These are phyloP conservation scores for Orchesella flavescens DNA, from an alignment of 2,888 invertebrate genomes.

Conservation along the genomic window DNA sequence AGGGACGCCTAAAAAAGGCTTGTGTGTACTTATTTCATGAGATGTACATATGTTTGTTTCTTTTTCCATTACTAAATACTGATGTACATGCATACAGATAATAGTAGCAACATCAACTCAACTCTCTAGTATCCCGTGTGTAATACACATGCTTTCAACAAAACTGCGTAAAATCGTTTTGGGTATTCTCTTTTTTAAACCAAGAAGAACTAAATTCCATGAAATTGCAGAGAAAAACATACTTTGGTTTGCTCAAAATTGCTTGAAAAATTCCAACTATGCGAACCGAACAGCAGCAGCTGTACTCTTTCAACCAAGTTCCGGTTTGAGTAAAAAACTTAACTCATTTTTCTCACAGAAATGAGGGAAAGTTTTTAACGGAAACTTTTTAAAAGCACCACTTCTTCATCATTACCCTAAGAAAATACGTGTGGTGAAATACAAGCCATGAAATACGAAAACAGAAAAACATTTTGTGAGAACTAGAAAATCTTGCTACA, in stretches of 20 bases:
- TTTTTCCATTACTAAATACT: background rate
- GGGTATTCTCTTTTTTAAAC: background rate
- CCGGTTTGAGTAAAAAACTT: background rate
- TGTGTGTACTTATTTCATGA: background rate
- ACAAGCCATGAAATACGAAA: no score
- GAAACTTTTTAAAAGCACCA: background rate
- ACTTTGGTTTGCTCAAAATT: background rate
- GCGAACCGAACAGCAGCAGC: conserved; percentile 18
- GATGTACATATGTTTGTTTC: conserved; percentile 7
- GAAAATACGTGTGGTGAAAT: background rate
- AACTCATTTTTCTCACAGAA: conserved; percentile 5
- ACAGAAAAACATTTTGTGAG: no score
- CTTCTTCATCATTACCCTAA: no score
- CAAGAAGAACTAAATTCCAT: background rate
- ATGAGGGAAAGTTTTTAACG: background rate
- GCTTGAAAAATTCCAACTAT: conserved; percentile 33
- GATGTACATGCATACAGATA: no score
- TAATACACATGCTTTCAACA: background rate
- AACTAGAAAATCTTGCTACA: no score
- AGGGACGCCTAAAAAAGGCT: background rate
- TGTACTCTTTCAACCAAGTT: conserved; percentile 43
- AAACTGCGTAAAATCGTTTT: background rate
- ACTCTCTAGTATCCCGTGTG: no score
- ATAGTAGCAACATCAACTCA: no score
- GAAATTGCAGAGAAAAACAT: background rate